phyloP scores from a whole-genome alignment of 2,888 invertebrate species.

The Anarsia innoxiella region DNA sequence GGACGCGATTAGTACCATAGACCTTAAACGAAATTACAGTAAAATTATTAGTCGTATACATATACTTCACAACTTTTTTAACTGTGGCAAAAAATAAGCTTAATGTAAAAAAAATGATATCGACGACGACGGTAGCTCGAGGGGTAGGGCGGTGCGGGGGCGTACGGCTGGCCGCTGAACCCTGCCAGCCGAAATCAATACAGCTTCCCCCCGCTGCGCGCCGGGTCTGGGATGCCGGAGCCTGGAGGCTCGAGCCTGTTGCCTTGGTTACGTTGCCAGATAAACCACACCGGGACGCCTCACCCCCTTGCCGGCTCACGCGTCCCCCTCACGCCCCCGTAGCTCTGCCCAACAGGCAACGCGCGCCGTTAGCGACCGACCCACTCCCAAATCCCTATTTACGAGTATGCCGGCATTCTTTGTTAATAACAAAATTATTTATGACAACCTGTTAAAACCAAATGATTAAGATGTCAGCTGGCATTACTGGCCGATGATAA shows the following conservation, averaged over 20 bases:
- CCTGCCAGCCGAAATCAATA: slow-evolving; percentile 71
- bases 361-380: background rate
- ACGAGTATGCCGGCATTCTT: slow-evolving; percentile 24
- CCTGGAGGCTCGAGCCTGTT: slow-evolving; percentile 49
- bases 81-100: too few relatives aligned
- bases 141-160: slow-evolving; percentile 32
- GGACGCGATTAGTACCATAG: too few relatives aligned
- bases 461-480: too few relatives aligned
- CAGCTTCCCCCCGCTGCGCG: slow-evolving; percentile 73
- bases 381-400: slow-evolving; percentile 20
- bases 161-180: slow-evolving; percentile 61
- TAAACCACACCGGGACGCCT: slow-evolving; percentile 28
- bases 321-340: slow-evolving; percentile 7
- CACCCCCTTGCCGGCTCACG: slow-evolving; percentile 15
- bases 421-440: slow-evolving; percentile 23
- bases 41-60: too few relatives aligned
- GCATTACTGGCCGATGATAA: too few relatives aligned
- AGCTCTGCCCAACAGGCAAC: background rate
- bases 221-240: slow-evolving; percentile 30
- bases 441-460: slow-evolving; percentile 44
- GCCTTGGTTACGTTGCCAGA: slow-evolving; percentile 60
- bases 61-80: too few relatives aligned
- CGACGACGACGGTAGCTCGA: slow-evolving; percentile 16
- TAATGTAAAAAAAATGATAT: too few relatives aligned
- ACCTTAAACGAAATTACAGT: too few relatives aligned